Base-by-base conservation (phyloP, 1,140 invertebrate species). In the Drosophila quadrilineata region DNA sequence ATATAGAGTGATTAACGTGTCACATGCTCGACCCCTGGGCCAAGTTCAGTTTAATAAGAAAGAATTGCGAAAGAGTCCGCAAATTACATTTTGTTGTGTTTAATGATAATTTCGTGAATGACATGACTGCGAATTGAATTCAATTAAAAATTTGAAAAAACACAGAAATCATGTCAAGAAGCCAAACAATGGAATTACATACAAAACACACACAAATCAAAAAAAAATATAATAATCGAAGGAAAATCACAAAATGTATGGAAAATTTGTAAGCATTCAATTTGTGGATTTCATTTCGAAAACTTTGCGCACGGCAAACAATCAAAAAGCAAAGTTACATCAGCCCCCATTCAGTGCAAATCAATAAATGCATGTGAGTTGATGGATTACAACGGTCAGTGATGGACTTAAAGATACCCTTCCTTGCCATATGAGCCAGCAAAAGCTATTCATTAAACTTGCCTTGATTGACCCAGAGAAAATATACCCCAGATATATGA, bases 121-220 rank as follows among this genome's bases (percentile, higher is more conserved):
- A n/a, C n/a, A n/a, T 4, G 14, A 41, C 14, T 43, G 53, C 19
- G 8, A 80, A 75, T 71, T 68, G 48, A 82, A 82, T 82, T 82
- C 67, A 67, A 82, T 80, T 75, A 80, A 71, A 62, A 62, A 31
- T n/a, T n/a, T n/a, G n/a, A n/a, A n/a, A n/a, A n/a, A n/a, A n/a
- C n/a, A n/a, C n/a, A n/a, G n/a, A n/a, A n/a, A n/a, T n/a, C 70
- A 49, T 74, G 64, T 54, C 59, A 73, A 69, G 62, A 66, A 77
- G 53, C 38, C 58, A 48, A 46, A 48, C 71, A 59, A 71, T n/a
- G n/a, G n/a, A n/a, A n/a, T n/a, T n/a, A n/a, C n/a, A n/a, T n/a
- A n/a, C n/a, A n/a, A n/a, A n/a, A n/a, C n/a, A n/a, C n/a, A n/a
- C n/a, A n/a, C n/a, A n/a, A n/a, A n/a, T n/a, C n/a, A n/a, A n/a